Evolutionary conservation across 1,140 invertebrate species (phyloP).

Genomic region (Halesus radiatus): DNA sequence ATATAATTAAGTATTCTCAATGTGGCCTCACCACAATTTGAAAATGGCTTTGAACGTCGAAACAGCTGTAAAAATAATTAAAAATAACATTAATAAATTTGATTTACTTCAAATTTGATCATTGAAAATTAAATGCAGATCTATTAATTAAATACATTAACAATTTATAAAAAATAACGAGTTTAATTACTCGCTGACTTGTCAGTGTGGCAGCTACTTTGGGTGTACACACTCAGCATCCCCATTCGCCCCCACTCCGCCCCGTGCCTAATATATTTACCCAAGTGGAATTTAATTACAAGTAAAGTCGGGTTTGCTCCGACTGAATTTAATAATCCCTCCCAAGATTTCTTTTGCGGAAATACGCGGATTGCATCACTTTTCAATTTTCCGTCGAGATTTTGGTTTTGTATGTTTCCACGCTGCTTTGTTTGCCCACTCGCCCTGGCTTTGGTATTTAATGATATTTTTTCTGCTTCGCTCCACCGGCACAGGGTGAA

Average conservation of each 20-base stretch:
- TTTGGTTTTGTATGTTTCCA: neutral
- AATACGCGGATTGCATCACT: neutral
- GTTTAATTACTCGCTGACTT: too few species aligned
- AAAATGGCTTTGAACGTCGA: too few species aligned
- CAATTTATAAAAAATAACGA: too few species aligned
- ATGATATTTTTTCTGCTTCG: too few species aligned
- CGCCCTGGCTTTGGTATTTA: neutral
- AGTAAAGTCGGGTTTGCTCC: slow-evolving; percentile 23
- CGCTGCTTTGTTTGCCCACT: slow-evolving; percentile 5
- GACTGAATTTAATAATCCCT: slow-evolving; percentile 36
- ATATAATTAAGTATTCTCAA: too few species aligned
- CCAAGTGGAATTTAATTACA: slow-evolving; percentile 27
- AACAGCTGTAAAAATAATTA: too few species aligned
- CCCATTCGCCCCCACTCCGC: neutral
- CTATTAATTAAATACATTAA: too few species aligned
- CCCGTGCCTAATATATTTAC: slow-evolving; percentile 26
- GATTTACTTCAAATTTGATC: too few species aligned
- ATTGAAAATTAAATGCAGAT: too few species aligned
- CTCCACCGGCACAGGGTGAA: too few species aligned
- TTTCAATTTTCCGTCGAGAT: neutral
- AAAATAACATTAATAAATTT: too few species aligned
- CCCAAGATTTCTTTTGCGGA: slow-evolving; percentile 17
- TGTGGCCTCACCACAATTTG: too few species aligned
- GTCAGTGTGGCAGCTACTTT: neutral
- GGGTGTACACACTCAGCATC: neutral